Conservation (phyloP, 2,113 vertebrate species). For the Dasyornis broadbenti region DNA sequence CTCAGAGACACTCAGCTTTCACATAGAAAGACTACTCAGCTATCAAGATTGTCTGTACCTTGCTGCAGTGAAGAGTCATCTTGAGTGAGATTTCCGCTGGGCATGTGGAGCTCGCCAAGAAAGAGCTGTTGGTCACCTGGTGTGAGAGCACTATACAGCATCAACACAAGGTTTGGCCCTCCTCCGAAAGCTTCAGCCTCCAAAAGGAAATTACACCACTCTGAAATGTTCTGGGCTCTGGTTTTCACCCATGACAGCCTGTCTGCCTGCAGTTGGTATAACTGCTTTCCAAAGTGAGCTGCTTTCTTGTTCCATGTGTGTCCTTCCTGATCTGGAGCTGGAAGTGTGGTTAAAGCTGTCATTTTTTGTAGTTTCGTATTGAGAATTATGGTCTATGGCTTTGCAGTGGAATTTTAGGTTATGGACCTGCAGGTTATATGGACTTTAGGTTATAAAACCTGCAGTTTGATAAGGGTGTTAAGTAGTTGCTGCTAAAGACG, state of each 20-base stretch:
- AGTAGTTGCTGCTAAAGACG: background rate
- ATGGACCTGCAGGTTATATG: too few relatives aligned
- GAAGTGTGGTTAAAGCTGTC: background rate
- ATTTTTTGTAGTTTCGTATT: background rate
- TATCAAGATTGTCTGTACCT: background rate
- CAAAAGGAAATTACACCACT: background rate
- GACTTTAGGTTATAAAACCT: too few relatives aligned
- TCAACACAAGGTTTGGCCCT: background rate
- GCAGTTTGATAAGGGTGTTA: background rate
- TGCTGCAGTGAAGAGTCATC: background rate
- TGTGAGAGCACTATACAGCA: rapidly evolving
- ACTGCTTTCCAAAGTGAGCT: background rate
- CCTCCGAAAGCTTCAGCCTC: background rate
- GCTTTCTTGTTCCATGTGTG: background rate
- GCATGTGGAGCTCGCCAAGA: background rate
- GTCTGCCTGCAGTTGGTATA: background rate
- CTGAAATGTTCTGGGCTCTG: background rate
- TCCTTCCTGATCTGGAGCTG: background rate
- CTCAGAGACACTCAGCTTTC: background rate
- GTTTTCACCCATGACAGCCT: background rate
- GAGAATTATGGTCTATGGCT: background rate
- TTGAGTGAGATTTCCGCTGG: background rate
- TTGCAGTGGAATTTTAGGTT: background rate
- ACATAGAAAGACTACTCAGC: background rate
- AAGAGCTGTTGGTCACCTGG: background rate